Conservation (phyloP, 2,888 invertebrate species). For the Ormyrus nitidulus region DNA sequence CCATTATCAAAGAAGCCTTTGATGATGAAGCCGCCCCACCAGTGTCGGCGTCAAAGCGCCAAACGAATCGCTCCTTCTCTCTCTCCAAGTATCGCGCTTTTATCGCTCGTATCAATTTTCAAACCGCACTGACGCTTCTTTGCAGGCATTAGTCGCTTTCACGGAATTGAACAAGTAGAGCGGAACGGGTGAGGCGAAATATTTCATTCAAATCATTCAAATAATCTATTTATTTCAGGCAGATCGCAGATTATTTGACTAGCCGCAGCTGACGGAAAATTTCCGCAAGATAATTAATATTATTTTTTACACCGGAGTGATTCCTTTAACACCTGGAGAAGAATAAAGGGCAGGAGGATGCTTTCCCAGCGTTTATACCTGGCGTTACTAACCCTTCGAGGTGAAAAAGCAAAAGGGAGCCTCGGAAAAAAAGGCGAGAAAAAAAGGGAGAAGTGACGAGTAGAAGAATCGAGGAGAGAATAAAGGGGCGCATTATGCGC, state of each 20-base stretch:
- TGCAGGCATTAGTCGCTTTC: neutral
- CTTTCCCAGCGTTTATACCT: neutral
- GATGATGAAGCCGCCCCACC: slow-evolving; percentile 18
- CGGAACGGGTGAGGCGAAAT: too few species aligned
- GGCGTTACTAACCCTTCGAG: neutral
- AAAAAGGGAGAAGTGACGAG: slow-evolving; percentile 33
- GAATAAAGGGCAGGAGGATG: neutral
- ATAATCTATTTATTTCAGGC: neutral
- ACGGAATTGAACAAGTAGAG: too few species aligned
- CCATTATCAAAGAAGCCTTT: slow-evolving; percentile 44
- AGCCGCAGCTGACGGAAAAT: too few species aligned
- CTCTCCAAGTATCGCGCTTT: slow-evolving; percentile 10
- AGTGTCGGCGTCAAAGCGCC: slow-evolving; percentile 26
- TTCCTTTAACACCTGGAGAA: neutral
- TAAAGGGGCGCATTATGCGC: slow-evolving; percentile 30
- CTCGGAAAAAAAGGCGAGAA: neutral
- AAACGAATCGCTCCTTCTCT: slow-evolving; percentile 4
- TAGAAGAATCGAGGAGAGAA: slow-evolving; percentile 34
- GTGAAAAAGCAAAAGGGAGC: neutral
- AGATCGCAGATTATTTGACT: too few species aligned
- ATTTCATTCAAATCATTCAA: neutral
- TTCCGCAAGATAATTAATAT: too few species aligned
- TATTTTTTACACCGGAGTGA: too few species aligned
- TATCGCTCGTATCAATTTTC: slow-evolving; percentile 34
- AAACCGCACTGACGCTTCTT: neutral